A percentile compares a stretch with the other conserved stretches of the same genome.
These are phyloP conservation scores for Pelecanus crispus DNA, from an alignment of 2,113 vertebrate genomes.

Conservation along the genomic window DNA sequence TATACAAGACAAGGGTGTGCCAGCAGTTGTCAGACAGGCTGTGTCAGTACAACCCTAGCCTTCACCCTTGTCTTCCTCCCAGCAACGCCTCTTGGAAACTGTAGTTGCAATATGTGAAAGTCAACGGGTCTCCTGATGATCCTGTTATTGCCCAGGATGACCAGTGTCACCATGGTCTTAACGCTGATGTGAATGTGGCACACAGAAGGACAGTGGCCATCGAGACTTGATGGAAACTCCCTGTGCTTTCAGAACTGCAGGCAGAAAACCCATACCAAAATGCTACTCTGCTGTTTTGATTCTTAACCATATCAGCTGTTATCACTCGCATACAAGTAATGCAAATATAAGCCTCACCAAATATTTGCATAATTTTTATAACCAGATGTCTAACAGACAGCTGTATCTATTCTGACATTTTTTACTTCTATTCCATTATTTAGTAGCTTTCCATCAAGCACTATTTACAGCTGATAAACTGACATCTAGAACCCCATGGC, in stretches of 20 bases:
- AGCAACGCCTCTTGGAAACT: background rate
- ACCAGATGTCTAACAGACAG: background rate
- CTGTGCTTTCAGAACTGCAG: background rate
- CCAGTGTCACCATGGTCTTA: rapidly evolving
- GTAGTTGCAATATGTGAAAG: background rate
- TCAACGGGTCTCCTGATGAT: background rate
- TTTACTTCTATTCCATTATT: background rate
- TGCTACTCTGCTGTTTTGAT: background rate
- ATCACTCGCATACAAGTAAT: background rate
- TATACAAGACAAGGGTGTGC: background rate
- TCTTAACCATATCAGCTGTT: background rate
- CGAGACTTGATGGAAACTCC: background rate
- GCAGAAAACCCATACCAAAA: background rate
- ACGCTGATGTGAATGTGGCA: background rate
- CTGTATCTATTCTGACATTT: background rate
- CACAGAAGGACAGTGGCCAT: background rate
- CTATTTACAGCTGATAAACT: background rate
- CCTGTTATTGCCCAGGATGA: background rate
- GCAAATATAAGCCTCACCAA: background rate
- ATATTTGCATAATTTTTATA: constrained; percentile 16
- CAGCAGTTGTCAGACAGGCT: background rate
- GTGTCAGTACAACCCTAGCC: background rate
- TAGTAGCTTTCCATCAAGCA: background rate
- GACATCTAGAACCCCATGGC: background rate
- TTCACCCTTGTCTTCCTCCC: background rate